Conservation (phyloP, 2,797 vertebrate species). For the Rousettus madagascariensis region DNA sequence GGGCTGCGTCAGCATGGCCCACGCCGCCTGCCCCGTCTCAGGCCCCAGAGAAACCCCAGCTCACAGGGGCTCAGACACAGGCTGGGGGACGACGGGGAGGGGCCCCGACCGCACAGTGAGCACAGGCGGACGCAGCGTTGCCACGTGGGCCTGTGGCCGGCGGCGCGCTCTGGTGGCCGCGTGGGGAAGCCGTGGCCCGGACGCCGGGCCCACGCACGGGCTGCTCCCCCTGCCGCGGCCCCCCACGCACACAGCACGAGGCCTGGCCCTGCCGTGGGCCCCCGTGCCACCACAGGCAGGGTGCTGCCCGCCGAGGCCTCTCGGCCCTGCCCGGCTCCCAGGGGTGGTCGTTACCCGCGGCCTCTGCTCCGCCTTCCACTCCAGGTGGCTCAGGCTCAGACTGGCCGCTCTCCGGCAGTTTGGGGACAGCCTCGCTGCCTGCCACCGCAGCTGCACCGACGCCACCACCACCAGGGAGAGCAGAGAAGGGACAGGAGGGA, state of each 20-base stretch:
- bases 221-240: not conserved
- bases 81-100: not conserved
- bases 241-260: not conserved
- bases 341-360: constrained; percentile 81
- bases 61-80: not conserved
- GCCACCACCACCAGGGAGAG: constrained; percentile 73
- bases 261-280: not conserved
- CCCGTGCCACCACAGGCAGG: not conserved
- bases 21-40: too few relatives aligned
- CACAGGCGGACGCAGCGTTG: accelerated
- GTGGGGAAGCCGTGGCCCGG: not conserved
- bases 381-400: constrained; percentile 81
- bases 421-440: constrained; percentile 78
- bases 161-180: not conserved
- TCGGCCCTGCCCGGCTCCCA: constrained; percentile 31
- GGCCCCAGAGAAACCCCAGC: not conserved
- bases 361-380: constrained; percentile 80
- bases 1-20: not conserved
- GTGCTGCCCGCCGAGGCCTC: not conserved
- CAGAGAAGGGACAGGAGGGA: not conserved
- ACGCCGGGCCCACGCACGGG: not conserved
- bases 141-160: too few relatives aligned
- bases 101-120: not conserved
- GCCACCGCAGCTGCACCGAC: constrained; percentile 81
- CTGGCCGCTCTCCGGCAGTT: constrained; percentile 78